Evolutionary conservation across 2,113 vertebrate species (phyloP), one percentile per base, ranked within the genome.

Genomic region (Zeus faber): DNA sequence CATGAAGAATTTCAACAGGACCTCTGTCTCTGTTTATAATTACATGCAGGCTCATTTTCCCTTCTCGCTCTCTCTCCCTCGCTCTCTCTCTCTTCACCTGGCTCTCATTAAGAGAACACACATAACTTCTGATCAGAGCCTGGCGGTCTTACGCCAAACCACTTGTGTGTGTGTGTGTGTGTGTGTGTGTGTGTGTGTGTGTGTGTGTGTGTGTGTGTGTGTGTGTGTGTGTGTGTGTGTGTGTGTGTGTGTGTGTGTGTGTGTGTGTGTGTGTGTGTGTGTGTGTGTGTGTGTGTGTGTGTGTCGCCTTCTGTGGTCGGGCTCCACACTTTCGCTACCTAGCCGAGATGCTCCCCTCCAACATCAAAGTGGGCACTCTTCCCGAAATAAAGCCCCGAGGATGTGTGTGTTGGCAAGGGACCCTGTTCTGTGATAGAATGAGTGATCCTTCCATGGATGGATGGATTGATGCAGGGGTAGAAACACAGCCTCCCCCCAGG

Each of bases 21-120:
- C 54, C 49, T 67, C 27, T 79, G 51, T 76, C 52, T 76, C 51
- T 64, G 62, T 61, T 1, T 39, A 31, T 73, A 57, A 67, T 61
- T 54, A 53, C 47, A 62, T 18, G 45, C 69, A 55, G 53, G 13
- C 56, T 44, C 62, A 33, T 14, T 72, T 51, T 49, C 10, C 23
- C 16, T 43, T 39, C 37, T 18, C 35, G 44, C 21, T 1, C 10
- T 49, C 51, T 5, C 16, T 22, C 40, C 23, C 6, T 10, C 25
- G 47, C 51, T 29, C 55, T 25, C 40, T 24, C 49, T 27, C 31
- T 24, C 48, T 50, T 77, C 79, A 79, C 74, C 69, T 79, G 82
- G 61, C 60, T 80, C 65, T 39, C 70, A 80, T 87, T 84, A 82
- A 35, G 50, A 62, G 52, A 49, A 65, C 66, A 72, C 54, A 65